phyloP scores from a whole-genome alignment of 2,888 invertebrate species.

The Tenthredo livida region DNA sequence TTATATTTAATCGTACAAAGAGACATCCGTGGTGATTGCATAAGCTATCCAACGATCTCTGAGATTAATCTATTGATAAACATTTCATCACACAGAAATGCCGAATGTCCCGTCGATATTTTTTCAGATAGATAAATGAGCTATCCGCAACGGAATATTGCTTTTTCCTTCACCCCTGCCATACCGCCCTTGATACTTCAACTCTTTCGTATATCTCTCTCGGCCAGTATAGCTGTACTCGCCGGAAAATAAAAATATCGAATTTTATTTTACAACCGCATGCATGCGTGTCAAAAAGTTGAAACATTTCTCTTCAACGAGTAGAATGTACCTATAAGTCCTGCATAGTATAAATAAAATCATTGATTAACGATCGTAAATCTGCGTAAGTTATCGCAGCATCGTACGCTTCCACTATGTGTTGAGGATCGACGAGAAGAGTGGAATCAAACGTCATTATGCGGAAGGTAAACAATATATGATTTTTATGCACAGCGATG shows the following conservation, averaged over 20 bases:
- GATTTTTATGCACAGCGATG: constrained; percentile 62
- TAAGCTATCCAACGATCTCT: constrained; percentile 69
- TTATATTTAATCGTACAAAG: constrained; percentile 74
- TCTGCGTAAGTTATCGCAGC: background rate
- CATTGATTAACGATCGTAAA: background rate
- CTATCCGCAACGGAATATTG: constrained; percentile 64
- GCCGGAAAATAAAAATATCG: background rate
- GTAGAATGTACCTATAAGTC: background rate
- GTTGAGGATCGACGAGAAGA: background rate
- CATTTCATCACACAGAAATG: constrained; percentile 69
- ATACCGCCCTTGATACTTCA: constrained; percentile 50
- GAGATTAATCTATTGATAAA: constrained; percentile 75
- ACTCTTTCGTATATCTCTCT: constrained; percentile 55
- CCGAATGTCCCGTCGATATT: constrained; percentile 56
- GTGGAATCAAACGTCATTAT: constrained; percentile 61
- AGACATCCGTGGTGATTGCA: constrained; percentile 68
- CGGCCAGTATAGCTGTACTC: background rate
- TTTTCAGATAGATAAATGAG: constrained; percentile 52
- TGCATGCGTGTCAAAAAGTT: constrained; percentile 23
- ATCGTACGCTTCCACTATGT: background rate
- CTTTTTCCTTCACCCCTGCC: constrained; percentile 59
- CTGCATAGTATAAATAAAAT: no score
- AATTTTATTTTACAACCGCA: background rate
- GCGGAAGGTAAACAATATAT: constrained; percentile 65
- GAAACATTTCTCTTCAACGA: background rate